These are phyloP conservation scores for Leptodactylus fuscus DNA, from an alignment of 2,113 vertebrate genomes.

Conservation along the genomic window DNA sequence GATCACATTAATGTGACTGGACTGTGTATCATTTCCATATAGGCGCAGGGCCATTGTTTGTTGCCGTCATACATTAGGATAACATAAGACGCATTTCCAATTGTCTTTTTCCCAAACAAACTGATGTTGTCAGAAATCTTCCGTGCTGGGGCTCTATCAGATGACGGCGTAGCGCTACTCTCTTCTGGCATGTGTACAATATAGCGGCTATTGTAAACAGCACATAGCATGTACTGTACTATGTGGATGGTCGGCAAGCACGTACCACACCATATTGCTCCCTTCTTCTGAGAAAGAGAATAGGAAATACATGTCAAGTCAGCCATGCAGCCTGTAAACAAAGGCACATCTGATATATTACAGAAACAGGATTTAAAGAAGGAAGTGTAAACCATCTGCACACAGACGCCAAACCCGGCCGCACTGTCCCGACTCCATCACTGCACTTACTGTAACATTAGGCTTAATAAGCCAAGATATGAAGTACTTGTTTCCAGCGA, in stretches of 20 bases:
- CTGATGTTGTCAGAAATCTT: constrained; percentile 7
- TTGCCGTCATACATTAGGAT: not conserved
- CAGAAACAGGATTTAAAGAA: constrained; percentile 34
- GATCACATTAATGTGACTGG: no score
- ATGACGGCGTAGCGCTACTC: constrained; percentile 1
- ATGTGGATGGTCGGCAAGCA: constrained; percentile 46
- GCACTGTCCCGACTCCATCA: constrained; percentile 1
- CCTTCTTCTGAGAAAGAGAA: constrained; percentile 28
- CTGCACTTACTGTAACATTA: not conserved
- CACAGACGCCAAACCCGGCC: not conserved
- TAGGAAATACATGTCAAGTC: constrained; percentile 56
- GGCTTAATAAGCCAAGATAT: not conserved
- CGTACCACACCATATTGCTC: constrained; percentile 57
- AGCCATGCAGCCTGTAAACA: constrained; percentile 45
- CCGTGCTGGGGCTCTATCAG: not conserved
- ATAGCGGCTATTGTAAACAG: constrained; percentile 45
- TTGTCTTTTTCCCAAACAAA: constrained; percentile 8
- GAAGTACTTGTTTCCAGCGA: not conserved
- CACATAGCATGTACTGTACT: constrained; percentile 19
- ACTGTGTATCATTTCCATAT: no score
- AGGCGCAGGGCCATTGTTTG: not conserved
- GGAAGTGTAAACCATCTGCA: constrained; percentile 51
- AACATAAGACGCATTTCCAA: not conserved
- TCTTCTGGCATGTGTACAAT: constrained; percentile 43
- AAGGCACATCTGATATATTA: constrained; percentile 38